Conservation (phyloP, 2,888 invertebrate genomes). For the Erebia ligea region DNA sequence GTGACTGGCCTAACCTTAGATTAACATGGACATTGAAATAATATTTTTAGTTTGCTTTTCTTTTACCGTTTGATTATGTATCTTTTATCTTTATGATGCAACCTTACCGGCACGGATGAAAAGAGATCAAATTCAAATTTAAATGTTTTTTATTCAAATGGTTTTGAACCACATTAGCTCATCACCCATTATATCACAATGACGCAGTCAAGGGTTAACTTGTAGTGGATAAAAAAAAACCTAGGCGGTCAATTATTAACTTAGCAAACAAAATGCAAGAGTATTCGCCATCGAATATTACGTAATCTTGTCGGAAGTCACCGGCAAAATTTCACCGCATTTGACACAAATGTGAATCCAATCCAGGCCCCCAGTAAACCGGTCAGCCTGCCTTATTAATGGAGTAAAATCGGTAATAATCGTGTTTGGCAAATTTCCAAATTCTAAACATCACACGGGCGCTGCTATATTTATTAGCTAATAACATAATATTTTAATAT, state of each 20-base stretch:
- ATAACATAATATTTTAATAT: conserved; percentile 23
- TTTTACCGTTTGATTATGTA: too few relatives aligned
- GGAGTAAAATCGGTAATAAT: conserved; percentile 32
- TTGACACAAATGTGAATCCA: conserved; percentile 22
- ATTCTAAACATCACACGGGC: conserved; percentile 31
- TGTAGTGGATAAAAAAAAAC: too few relatives aligned
- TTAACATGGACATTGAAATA: conserved; percentile 39
- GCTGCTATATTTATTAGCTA: conserved; percentile 22
- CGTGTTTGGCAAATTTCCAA: conserved; percentile 35
- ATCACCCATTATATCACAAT: too few relatives aligned
- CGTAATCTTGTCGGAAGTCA: conserved; percentile 10
- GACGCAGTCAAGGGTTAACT: too few relatives aligned
- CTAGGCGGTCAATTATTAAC: too few relatives aligned
- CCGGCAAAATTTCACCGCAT: conserved; percentile 9
- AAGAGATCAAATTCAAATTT: too few relatives aligned
- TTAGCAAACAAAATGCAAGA: not conserved
- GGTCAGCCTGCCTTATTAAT: conserved; percentile 30
- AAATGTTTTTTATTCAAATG: too few relatives aligned
- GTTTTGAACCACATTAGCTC: too few relatives aligned
- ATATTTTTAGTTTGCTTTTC: not conserved
- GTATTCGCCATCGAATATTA: not conserved
- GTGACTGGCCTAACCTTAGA: conserved; percentile 61
- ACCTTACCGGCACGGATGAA: too few relatives aligned
- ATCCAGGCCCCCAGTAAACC: conserved; percentile 16
- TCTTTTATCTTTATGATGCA: not conserved